Evolutionary conservation across 2,113 vertebrate genomes (phyloP).

Genomic region (Castor canadensis): DNA sequence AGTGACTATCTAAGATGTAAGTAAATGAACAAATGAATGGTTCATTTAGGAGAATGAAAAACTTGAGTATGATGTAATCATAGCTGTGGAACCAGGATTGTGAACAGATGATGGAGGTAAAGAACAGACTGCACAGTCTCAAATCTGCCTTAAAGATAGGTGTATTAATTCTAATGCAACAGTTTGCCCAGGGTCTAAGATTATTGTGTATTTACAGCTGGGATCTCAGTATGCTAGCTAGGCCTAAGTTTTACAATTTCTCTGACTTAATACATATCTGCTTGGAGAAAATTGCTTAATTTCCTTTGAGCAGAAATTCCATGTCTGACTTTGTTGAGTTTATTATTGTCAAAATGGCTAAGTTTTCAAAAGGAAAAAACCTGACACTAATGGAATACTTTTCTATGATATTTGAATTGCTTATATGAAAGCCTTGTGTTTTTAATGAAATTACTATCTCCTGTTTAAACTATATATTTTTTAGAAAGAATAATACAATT

Average conservation of each 20-base stretch:
- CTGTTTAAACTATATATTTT: not conserved
- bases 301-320: not conserved
- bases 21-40: not conserved
- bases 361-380: not conserved
- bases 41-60: not conserved
- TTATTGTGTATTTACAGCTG: not conserved
- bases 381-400: not conserved
- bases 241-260: not conserved
- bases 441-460: not conserved
- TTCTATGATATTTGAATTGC: not conserved
- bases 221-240: not conserved
- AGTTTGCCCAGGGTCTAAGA: not conserved
- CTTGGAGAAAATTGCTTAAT: not conserved
- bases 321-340: not conserved
- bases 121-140: not conserved
- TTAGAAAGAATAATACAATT: not conserved
- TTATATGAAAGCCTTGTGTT: not conserved
- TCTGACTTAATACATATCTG: not conserved
- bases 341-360: not conserved
- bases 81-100: not conserved
- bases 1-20: not conserved
- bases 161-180: not conserved
- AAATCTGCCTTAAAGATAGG: not conserved
- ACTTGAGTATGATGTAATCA: not conserved
- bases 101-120: not conserved